phyloP scores from a whole-genome alignment of 1,140 invertebrate genomes.

The Drosophila kikkawai region DNA sequence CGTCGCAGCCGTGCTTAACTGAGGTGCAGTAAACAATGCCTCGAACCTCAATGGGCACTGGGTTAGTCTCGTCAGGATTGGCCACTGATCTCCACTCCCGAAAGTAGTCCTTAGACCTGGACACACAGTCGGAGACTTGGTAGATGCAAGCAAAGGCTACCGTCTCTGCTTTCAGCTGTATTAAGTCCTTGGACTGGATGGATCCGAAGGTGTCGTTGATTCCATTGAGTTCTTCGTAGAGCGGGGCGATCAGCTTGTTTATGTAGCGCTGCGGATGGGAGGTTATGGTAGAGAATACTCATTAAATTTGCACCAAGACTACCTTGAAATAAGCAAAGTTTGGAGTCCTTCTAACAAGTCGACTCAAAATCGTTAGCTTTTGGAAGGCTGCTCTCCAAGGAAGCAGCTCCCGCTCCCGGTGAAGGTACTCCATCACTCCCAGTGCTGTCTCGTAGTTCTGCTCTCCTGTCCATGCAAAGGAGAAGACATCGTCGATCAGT shows the following conservation, averaged over 20 bases:
- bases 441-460: conserved; percentile 88
- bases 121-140: conserved; percentile 87
- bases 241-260: conserved; percentile 86
- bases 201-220: conserved; percentile 83
- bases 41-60: conserved; percentile 90
- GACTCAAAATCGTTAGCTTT: conserved; percentile 86
- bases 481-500: conserved; percentile 91
- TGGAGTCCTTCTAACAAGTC: conserved; percentile 85
- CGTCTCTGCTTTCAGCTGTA: conserved; percentile 87
- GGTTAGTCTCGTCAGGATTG: conserved; percentile 86
- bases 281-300: background rate
- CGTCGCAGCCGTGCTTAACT: conserved; percentile 88
- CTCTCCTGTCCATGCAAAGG: conserved; percentile 89
- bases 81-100: conserved; percentile 87
- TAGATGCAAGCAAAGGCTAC: conserved; percentile 87
- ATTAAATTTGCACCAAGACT: no score
- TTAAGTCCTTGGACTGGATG: conserved; percentile 56
- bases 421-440: conserved; percentile 87
- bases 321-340: conserved; percentile 86
- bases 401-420: conserved; percentile 87
- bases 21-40: conserved; percentile 91
- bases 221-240: conserved; percentile 86
- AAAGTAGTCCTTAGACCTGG: conserved; percentile 87
- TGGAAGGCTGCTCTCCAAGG: conserved; percentile 86
- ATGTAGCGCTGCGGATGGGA: conserved; percentile 86